A percentile compares a stretch with the other conserved stretches of the same genome.
These are phyloP conservation scores for Leptinotarsa haldemani DNA, from an alignment of 2,888 invertebrate genomes.

Conservation along the genomic window DNA sequence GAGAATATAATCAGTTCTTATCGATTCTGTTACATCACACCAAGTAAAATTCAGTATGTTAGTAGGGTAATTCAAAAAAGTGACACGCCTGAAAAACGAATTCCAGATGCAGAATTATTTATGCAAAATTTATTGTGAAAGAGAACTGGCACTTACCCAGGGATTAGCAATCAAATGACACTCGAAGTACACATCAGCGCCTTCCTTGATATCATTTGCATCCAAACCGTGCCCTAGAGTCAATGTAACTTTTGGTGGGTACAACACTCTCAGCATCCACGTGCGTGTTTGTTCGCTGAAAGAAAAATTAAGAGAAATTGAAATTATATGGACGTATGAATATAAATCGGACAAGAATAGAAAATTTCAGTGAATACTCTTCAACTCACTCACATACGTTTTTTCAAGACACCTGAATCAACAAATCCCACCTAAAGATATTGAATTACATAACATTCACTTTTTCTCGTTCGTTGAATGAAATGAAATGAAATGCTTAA, in stretches of 20 bases:
- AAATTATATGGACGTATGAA: no score
- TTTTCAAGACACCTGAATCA: no score
- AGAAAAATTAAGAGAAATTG: constrained; percentile 26
- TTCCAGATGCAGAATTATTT: not conserved
- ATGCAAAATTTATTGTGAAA: not conserved
- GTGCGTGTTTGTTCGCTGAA: constrained; percentile 67
- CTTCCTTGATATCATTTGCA: constrained; percentile 80
- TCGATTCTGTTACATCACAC: no score
- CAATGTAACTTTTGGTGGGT: constrained; percentile 79
- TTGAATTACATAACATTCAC: no score
- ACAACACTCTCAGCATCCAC: constrained; percentile 68
- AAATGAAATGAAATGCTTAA: no score
- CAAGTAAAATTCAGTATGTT: no score
- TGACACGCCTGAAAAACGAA: not conserved
- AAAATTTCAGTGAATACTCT: no score
- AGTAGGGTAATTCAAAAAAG: not conserved
- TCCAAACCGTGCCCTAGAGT: constrained; percentile 81
- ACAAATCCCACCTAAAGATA: no score
- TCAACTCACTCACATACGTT: no score
- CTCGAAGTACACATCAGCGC: constrained; percentile 84
- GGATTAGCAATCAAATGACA: constrained; percentile 85
- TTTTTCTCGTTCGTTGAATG: no score
- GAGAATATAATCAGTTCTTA: no score
- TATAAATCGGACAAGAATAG: no score
- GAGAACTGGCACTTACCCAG: constrained; percentile 70